Evolutionary conservation across 1,140 invertebrate species (phyloP), one percentile per base, ranked within the genome.

Genomic region (Macrotrachela quadricornifera): DNA sequence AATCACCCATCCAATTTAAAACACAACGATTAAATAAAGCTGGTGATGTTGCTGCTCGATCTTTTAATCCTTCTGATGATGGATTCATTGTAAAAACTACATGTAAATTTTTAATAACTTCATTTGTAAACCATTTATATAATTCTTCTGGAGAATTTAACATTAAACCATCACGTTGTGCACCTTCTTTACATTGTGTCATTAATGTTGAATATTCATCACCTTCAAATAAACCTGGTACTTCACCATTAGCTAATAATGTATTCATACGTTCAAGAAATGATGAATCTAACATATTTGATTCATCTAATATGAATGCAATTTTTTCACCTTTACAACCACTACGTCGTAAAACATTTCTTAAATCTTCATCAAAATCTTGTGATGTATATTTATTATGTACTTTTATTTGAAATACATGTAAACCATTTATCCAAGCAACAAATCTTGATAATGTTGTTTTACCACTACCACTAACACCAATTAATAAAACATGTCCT

Each of bases 41-140:
- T 50, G 94, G 94, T 3, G 91, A 97, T 0, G 94, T 99, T 4
- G 92, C 85, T 3, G 94, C 92, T 55, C 91, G 75, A 71, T 96
- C 92, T 68, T 97, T 95, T 6, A 99, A 74, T 0, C 91, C 94
- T 66, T 97, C 88, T 0, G 86, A 85, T 6, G 84, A 91, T 11
- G 94, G 94, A 74, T 99, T 99, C 94, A 99, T 99, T 0, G 94
- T 99, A 67, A 99, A 99, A 11, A 99, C 92, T 21, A 99, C 92
- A 68, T 99, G 94, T 4, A 99, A 74, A 72, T 99, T 99, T 57
- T 82, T 80, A 84, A 97, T 97, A 17, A 74, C 73, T 66, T 77
- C 73, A 57, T 84, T 81, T 0, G 94, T 97, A 66, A 96, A 99
- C 82, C 83, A 83, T 73, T 96, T 96, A 69, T 99, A 99, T 2